Evolutionary conservation across 2,797 vertebrate species (phyloP).

Genomic region (Esox masquinongy): DNA sequence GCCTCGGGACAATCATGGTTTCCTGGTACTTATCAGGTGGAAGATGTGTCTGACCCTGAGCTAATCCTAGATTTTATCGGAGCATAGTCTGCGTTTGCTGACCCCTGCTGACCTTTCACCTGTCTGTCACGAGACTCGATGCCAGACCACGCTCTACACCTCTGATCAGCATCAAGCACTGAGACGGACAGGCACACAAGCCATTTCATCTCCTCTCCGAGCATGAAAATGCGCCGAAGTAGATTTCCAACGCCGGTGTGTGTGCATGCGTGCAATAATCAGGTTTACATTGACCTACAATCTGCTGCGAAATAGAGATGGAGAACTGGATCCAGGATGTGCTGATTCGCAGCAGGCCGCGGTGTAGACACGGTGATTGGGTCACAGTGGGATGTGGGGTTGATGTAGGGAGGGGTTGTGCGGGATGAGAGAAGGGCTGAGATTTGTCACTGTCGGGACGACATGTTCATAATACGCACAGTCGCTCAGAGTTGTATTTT

Average conservation of each 20-base stretch:
- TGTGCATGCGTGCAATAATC: background rate
- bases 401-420: conserved; percentile 25
- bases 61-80: conserved; percentile 77
- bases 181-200: conserved; percentile 3
- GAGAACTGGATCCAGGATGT: conserved; percentile 10
- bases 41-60: conserved; percentile 73
- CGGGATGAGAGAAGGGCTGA: conserved; percentile 27
- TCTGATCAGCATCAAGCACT: conserved; percentile 34
- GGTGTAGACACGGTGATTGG: background rate
- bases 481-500: conserved; percentile 66
- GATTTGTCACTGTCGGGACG: conserved; percentile 46
- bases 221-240: background rate
- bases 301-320: background rate
- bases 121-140: conserved; percentile 46
- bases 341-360: conserved; percentile 16
- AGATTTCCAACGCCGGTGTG: background rate
- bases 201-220: background rate
- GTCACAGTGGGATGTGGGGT: conserved; percentile 6
- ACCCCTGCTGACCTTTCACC: conserved; percentile 62
- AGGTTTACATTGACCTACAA: background rate
- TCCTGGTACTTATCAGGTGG: conserved; percentile 69
- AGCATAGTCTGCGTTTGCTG: conserved; percentile 60
- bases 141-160: conserved; percentile 20
- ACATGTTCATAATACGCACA: conserved; percentile 62
- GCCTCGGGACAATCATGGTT: conserved; percentile 65